Conservation (phyloP, 2,113 vertebrate species). For the Alosa alosa region DNA sequence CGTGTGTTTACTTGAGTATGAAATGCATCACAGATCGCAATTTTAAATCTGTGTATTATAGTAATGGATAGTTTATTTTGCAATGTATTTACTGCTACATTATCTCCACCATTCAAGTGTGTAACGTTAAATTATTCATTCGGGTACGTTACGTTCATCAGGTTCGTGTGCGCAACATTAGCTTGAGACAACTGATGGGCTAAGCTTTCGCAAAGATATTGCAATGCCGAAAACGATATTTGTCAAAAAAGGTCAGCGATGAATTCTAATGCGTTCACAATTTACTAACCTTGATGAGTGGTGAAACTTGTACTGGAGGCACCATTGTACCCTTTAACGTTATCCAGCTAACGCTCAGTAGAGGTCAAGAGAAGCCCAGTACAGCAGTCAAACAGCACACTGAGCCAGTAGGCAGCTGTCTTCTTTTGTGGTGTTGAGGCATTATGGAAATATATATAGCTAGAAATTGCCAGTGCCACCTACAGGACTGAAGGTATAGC, state of each 20-base stretch:
- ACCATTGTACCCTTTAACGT: constrained; percentile 66
- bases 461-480: constrained; percentile 8
- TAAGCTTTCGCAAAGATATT: not conserved
- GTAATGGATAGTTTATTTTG: no score
- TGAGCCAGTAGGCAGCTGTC: not conserved
- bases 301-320: constrained; percentile 85
- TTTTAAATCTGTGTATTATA: not conserved
- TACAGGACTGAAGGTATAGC: not conserved
- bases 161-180: not conserved
- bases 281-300: constrained; percentile 84
- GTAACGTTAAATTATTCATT: not conserved
- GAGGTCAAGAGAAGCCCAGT: not conserved
- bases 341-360: not conserved
- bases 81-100: no score
- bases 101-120: no score
- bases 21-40: not conserved
- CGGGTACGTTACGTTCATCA: not conserved
- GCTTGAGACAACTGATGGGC: not conserved
- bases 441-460: not conserved
- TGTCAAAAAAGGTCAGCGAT: not conserved
- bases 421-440: not conserved
- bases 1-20: not conserved
- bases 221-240: not conserved
- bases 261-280: not conserved
- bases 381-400: not conserved